Evolutionary conservation across 2,888 invertebrate species (phyloP).

Genomic region (Brassicogethes aeneus): DNA sequence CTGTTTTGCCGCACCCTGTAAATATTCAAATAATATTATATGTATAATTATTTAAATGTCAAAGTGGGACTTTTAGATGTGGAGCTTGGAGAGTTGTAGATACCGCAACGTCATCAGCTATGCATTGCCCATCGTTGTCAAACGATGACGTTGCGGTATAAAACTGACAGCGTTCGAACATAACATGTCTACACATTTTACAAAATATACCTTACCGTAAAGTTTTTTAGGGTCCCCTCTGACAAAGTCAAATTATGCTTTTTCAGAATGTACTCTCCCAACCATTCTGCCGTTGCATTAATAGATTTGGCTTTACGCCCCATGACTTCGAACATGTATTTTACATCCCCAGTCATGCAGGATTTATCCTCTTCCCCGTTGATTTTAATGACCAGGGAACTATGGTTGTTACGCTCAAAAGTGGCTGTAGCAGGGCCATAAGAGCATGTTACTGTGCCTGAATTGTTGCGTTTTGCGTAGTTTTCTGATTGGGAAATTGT

Average conservation of each 20-base stretch:
- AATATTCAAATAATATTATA: too few relatives aligned
- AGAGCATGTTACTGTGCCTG: constrained; percentile 12
- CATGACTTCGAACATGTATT: constrained; percentile 48
- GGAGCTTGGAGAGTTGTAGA: too few relatives aligned
- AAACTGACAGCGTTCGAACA: too few relatives aligned
- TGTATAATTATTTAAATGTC: too few relatives aligned
- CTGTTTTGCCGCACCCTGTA: too few relatives aligned
- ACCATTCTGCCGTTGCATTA: constrained; percentile 36
- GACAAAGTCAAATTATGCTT: constrained; percentile 29
- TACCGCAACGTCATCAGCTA: too few relatives aligned
- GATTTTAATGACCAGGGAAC: not conserved
- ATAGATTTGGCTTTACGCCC: constrained; percentile 39
- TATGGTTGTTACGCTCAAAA: constrained; percentile 5
- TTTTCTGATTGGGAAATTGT: not conserved
- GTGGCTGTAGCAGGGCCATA: constrained; percentile 12
- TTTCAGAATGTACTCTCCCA: constrained; percentile 30
- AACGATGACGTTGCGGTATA: too few relatives aligned
- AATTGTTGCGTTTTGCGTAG: constrained; percentile 12
- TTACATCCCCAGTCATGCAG: constrained; percentile 11
- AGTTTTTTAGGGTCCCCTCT: constrained; percentile 13
- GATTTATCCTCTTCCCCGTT: constrained; percentile 4
- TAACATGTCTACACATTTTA: too few relatives aligned
- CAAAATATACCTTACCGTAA: constrained; percentile 12
- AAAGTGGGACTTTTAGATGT: too few relatives aligned
- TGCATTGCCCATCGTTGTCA: too few relatives aligned